Percentiles rank a stretch among this genome's conserved stretches.
Conservation (phyloP, 2,888 invertebrate species). For the Aleiodes leptofemur region DNA sequence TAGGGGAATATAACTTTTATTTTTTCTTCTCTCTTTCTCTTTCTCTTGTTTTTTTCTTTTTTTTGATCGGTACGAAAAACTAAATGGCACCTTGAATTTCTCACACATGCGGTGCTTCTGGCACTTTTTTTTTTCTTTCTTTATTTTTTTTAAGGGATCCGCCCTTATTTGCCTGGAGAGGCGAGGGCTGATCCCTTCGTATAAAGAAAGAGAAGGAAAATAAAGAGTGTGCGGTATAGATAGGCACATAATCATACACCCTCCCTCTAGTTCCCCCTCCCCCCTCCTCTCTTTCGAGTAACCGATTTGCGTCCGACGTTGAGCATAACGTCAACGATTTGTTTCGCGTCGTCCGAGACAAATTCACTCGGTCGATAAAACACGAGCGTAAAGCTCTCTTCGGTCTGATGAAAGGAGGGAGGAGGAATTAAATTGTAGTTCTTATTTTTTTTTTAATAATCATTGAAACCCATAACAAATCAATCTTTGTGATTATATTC, state of each 20-base stretch:
- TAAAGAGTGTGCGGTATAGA: slow-evolving; percentile 56
- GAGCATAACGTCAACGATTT: slow-evolving; percentile 54
- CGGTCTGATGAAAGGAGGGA: slow-evolving; percentile 8
- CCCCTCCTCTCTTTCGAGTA: slow-evolving; percentile 27
- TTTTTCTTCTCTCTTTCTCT: too few relatives aligned
- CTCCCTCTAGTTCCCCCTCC: slow-evolving; percentile 3
- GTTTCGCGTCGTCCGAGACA: slow-evolving; percentile 54
- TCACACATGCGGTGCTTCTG: slow-evolving; percentile 42
- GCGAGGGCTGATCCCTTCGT: slow-evolving; percentile 41
- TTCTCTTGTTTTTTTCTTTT: too few relatives aligned
- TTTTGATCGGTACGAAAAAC: slow-evolving; percentile 43
- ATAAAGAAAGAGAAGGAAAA: slow-evolving; percentile 36
- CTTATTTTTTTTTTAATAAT: too few relatives aligned
- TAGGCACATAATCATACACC: slow-evolving; percentile 57
- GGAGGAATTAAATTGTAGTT: neutral
- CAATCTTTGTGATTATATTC: too few relatives aligned
- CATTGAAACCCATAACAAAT: too few relatives aligned
- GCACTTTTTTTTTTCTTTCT: slow-evolving; percentile 2
- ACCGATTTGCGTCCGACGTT: slow-evolving; percentile 56
- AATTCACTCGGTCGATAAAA: slow-evolving; percentile 51
- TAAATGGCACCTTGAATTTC: slow-evolving; percentile 47
- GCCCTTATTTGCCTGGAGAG: slow-evolving; percentile 56
- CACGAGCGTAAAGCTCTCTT: slow-evolving; percentile 53
- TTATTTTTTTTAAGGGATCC: slow-evolving; percentile 24
- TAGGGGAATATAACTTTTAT: slow-evolving; percentile 43